Evolutionary conservation across 2,113 vertebrate species (phyloP), one percentile per base, ranked within the genome.

Genomic region (Daubentonia madagascariensis): DNA sequence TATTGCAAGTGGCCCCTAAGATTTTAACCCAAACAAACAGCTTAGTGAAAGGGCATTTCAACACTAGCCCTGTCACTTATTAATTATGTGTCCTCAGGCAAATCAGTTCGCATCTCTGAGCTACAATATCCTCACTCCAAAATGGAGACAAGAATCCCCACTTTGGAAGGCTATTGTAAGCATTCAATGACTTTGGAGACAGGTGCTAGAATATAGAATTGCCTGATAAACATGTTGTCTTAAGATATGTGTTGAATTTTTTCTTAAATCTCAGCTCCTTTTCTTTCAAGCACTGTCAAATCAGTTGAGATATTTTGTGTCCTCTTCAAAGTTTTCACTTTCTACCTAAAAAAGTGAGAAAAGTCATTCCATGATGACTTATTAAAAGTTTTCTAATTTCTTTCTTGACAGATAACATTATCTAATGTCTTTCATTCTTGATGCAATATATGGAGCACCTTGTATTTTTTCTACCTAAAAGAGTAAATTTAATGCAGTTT

Each of bases 401-500:
- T 91, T 93, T 81, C 70, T 88, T 68, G 37, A 80, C 70, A 87
- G 85, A 81, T 70, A 76, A 52, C 11, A 45, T 75, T 89, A 81
- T 67, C 81, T 73, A 80, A 75, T n/a, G 32, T 37, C 83, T 89
- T n/a, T 22, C 50, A 1, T 40, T 76, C 61, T 80, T 59, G 85
- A 87, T 61, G 61, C 30, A 89, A 17, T 78, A 14, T 50, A 25
- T 32, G 85, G 12, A 92, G 32, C 32, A 52, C 30, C 12, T 78
- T 40, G 5, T 30, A 32, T 50, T 76, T 95, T 61, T 65, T 32
- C 45, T 17, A 81, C 52, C 61, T 85, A 65, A 89, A 95, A 84
- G 70, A 83, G 30, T 70, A 94, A 92, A 86, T 73, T 72, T 72
- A 37, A 96, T 30, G 79, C 43, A 72, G 11, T 86, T 96, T 90